Evolutionary conservation across 2,113 vertebrate genomes (phyloP), one percentile per base, ranked within the genome.

Genomic region (Callipepla squamata): DNA sequence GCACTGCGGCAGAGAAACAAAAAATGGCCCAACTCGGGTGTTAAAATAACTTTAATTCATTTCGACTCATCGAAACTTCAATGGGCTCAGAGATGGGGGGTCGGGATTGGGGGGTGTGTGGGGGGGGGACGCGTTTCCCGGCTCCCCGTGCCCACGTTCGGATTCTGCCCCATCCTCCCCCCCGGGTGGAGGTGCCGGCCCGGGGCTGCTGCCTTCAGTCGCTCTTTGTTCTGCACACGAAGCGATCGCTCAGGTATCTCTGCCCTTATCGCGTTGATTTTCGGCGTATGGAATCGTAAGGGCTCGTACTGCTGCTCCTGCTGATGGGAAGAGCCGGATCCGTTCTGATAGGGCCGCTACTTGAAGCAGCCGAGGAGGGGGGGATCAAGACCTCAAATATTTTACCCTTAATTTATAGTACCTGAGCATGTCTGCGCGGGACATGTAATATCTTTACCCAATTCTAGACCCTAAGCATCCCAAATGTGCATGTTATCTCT

Each of bases 351-450:
- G 63, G 6, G 48, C 87, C 89, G 91, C 79, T 92, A 66, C 95
- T 79, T 70, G 44, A 89, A 42, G 34, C 79, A 55, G 84, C 65
- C 91, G 78, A 83, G 87, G 80, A 84, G 9, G 55, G 85, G 65
- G 65, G 79, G 94, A 94, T 94, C 95, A 90, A 91, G 89, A 94
- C 93, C 91, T 93, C 87, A 61, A 13, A 90, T 95, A 91, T 91
- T 95, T 95, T 82, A 92, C 79, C 87, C 79, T 86, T 85, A 86
- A 95, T 91, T 94, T 92, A 93, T 92, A 72, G 90, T 81, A 84
- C 53, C 75, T 80, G 84, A 91, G 50, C 4, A 78, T 38, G 81
- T 89, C 84, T 94, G 92, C 42, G 87, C 13, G 21, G 77, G 94
- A 75, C 3, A n/a, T 81, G 91, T 72, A 79, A 89, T 95, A 87